These are phyloP conservation scores for Argya squamiceps DNA, from an alignment of 2,797 vertebrate species.

Conservation along the genomic window DNA sequence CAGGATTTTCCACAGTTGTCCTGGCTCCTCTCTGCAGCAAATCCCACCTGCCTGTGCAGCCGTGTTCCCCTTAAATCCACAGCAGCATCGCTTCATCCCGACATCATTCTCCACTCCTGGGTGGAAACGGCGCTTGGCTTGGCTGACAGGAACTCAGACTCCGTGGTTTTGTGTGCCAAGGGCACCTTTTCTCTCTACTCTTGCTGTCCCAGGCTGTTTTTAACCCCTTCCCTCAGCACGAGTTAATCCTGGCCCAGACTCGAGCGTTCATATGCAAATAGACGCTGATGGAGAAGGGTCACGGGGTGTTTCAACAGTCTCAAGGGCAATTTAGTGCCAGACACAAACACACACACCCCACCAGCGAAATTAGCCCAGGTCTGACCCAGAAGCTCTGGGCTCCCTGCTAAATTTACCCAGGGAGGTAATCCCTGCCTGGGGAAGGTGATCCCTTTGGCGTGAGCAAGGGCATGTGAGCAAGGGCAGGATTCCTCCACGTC, in stretches of 20 bases:
- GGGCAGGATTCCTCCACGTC: not conserved
- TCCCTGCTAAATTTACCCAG: not conserved
- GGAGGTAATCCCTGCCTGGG: not conserved
- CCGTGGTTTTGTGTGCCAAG: not conserved
- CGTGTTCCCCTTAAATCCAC: not conserved
- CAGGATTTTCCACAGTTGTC: not conserved
- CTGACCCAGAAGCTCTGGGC: not conserved
- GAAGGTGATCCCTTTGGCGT: accelerated
- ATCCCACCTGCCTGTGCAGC: not conserved
- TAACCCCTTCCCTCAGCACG: not conserved
- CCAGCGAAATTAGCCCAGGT: accelerated
- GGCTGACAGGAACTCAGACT: not conserved
- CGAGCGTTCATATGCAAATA: not conserved
- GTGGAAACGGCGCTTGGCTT: not conserved
- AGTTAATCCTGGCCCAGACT: not conserved
- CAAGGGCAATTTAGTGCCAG: not conserved
- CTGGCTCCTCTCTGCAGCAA: not conserved
- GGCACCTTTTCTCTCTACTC: not conserved
- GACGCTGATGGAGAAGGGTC: not conserved
- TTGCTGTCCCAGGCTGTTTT: not conserved
- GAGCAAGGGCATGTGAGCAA: not conserved
- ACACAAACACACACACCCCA: too few relatives aligned
- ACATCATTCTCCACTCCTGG: not conserved
- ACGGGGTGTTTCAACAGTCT: not conserved
- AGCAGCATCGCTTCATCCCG: accelerated